Conservation (phyloP, 2,888 invertebrate genomes). For the Strigamia maritima region DNA sequence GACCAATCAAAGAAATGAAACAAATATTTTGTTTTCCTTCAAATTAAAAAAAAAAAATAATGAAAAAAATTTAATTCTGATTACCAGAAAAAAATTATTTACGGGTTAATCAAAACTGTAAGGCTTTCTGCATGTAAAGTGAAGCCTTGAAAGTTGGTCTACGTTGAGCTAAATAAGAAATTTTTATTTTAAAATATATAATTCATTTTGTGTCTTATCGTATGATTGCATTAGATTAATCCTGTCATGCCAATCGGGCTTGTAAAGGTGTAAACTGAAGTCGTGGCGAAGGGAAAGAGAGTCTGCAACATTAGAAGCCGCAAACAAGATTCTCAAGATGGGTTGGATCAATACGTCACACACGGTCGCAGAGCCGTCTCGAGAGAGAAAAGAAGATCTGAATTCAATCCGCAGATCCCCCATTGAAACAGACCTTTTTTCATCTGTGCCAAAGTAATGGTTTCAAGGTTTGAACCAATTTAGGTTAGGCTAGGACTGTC, state of each 20-base stretch:
- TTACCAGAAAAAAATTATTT: too few species aligned
- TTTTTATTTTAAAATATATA: too few species aligned
- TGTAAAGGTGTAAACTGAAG: not conserved
- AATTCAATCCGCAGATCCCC: not conserved
- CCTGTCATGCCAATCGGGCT: constrained; percentile 14
- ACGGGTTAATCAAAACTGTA: too few species aligned
- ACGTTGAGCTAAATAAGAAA: too few species aligned
- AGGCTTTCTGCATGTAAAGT: too few species aligned
- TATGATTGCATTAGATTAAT: not conserved
- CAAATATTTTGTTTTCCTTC: too few species aligned
- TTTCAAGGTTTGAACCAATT: not conserved
- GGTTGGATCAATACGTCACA: constrained; percentile 24
- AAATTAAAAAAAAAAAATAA: too few species aligned
- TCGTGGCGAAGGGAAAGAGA: not conserved
- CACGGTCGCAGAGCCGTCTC: constrained; percentile 18
- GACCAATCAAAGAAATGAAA: not conserved
- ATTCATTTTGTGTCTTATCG: too few species aligned
- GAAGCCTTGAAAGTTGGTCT: too few species aligned
- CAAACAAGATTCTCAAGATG: constrained; percentile 16
- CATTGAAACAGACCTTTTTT: not conserved
- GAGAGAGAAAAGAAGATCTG: constrained; percentile 17
- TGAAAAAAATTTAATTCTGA: too few species aligned
- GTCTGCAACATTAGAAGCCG: not conserved
- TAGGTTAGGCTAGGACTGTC: not conserved
- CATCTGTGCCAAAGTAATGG: not conserved